Conservation (phyloP, 1,140 invertebrate species). For the Mizuhopecten yessoensis region DNA sequence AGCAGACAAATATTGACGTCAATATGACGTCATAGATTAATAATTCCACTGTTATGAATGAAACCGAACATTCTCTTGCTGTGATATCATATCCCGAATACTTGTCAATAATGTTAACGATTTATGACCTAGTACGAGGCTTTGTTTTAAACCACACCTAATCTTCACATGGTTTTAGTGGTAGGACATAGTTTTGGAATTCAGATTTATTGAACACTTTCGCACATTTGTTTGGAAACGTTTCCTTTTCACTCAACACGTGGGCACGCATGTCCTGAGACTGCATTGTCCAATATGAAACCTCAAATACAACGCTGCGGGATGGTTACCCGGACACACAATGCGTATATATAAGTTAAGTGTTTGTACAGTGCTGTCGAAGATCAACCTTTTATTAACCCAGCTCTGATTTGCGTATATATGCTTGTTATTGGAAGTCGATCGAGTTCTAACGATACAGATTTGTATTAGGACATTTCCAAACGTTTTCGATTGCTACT, state of each 20-base stretch:
- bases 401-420: conserved; percentile 16
- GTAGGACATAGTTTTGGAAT: background rate
- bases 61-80: no score
- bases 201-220: background rate
- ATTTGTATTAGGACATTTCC: conserved; percentile 20
- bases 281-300: background rate
- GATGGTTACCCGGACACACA: background rate
- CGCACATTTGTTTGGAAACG: background rate
- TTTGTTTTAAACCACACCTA: background rate
- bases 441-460: conserved; percentile 15
- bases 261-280: background rate
- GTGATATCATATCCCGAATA: no score
- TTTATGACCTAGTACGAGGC: no score
- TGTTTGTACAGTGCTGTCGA: background rate
- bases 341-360: background rate
- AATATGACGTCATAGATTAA: background rate
- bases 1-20: background rate
- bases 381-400: conserved; percentile 12
- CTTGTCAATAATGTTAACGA: no score
- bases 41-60: no score
- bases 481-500: conserved; percentile 33
- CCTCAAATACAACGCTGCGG: background rate
- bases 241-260: background rate
- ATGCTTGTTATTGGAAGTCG: conserved; percentile 26
- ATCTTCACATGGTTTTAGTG: background rate